These are phyloP conservation scores for Tinamus major DNA, from an alignment of 2,797 vertebrate genomes.

Conservation along the genomic window DNA sequence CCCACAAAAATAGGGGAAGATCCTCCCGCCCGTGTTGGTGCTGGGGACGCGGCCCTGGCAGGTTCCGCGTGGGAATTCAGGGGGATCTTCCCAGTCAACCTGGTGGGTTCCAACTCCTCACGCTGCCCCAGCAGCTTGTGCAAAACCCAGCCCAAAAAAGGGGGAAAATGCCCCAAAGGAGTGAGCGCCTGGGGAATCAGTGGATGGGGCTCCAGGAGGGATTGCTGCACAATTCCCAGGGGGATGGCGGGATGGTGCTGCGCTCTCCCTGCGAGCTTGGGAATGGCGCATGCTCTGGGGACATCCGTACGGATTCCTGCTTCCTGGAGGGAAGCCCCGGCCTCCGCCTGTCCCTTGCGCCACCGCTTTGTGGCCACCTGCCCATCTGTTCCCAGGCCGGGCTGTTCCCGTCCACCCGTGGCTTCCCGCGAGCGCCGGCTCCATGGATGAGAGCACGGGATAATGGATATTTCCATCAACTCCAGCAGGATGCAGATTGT, in stretches of 20 bases:
- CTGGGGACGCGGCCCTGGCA: neutral
- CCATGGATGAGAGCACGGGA: slow-evolving; percentile 18
- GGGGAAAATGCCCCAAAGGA: neutral
- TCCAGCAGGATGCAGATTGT: slow-evolving; percentile 46
- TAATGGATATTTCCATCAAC: slow-evolving; percentile 27
- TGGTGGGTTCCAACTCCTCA: too few species aligned
- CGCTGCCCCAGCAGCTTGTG: neutral
- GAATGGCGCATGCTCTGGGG: neutral
- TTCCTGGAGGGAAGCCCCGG: neutral
- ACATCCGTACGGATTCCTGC: accelerated
- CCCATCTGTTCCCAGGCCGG: neutral
- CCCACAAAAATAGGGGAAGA: neutral
- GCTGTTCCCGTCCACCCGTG: neutral
- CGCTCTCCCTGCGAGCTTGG: too few species aligned
- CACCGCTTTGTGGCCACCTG: neutral
- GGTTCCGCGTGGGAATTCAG: too few species aligned
- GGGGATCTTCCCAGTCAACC: too few species aligned
- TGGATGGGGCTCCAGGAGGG: too few species aligned
- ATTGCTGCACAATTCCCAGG: too few species aligned
- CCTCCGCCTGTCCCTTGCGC: neutral
- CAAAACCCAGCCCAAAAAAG: neutral
- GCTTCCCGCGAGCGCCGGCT: neutral
- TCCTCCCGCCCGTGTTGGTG: too few species aligned
- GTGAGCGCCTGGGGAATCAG: accelerated
- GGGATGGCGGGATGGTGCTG: too few species aligned